Evolutionary conservation across 92 coral and sea anemone species (phyloP), one percentile per base, ranked within the genome.

Genomic region (Epizoanthus illoricatus): DNA sequence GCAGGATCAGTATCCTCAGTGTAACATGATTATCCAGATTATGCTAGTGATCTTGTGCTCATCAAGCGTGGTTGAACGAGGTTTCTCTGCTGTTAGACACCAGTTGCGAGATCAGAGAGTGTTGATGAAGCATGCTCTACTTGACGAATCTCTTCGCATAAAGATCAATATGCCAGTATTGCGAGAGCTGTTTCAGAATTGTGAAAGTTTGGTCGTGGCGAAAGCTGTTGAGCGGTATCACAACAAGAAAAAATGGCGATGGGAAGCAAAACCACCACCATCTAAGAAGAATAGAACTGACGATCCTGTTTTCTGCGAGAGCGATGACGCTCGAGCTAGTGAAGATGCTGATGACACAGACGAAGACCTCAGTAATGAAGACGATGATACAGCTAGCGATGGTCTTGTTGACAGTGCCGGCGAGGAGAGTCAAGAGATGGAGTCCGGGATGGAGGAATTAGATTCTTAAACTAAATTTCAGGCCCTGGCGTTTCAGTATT

Each of bases 61-160:
- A 73, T 73, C 78, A 52, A 73, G 78, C 54, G 78, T 73, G 78
- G 78, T 73, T 73, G 78, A 73, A 73, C 54, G 78, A 73, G 78
- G 78, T 73, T 73, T 73, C 78, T 54, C 64, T 73, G 78, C 78
- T 73, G 78, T 73, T 73, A 73, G 78, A 73, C 64, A 45, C 78
- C 78, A 73, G 78, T 73, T 73, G 64, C 78, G 78, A 73, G 78
- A 73, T 73, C 78, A 73, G 55, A 61, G 78, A 73, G 78, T 73
- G 78, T 73, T 73, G 78, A 73, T 73, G 78, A 73, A 73, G 78
- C 78, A 73, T 73, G 78, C 78, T 73, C 78, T 73, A 73, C 78
- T 73, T 73, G 78, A 73, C 78, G 78, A 73, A 71, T 71, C 75
- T 71, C 75, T 71, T 71, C 16, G 75, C 75, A 71, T 42, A 71